Percentiles rank a stretch among this genome's conserved stretches.
These are phyloP conservation scores for Coelopa pilipes DNA, from an alignment of 2,888 invertebrate genomes.

Conservation along the genomic window DNA sequence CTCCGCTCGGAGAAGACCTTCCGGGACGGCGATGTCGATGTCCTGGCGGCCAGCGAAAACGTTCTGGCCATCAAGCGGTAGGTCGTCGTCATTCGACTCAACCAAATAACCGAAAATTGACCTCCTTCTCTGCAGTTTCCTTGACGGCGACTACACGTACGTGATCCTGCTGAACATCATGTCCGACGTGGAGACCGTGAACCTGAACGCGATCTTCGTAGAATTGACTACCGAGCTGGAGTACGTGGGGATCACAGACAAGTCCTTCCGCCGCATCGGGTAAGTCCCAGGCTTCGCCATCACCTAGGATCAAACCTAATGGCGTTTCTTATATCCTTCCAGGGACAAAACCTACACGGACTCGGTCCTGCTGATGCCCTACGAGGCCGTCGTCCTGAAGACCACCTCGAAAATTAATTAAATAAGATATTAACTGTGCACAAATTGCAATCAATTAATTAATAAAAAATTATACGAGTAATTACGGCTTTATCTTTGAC, in stretches of 20 bases:
- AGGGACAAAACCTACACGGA: conserved; percentile 55
- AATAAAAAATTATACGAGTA: too few relatives aligned
- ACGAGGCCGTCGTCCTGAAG: conserved; percentile 59
- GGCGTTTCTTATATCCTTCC: conserved; percentile 20
- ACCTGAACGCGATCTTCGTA: conserved; percentile 58
- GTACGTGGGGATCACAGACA: conserved; percentile 57
- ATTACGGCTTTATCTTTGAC: too few relatives aligned
- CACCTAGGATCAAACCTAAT: too few relatives aligned
- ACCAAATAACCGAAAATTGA: too few relatives aligned
- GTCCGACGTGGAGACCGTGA: conserved; percentile 59
- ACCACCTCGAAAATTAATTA: conserved; percentile 37
- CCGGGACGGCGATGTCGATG: conserved; percentile 69
- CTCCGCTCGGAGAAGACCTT: conserved; percentile 68
- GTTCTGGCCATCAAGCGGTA: conserved; percentile 68
- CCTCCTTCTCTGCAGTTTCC: conserved; percentile 47
- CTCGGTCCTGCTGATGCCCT: conserved; percentile 56
- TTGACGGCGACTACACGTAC: conserved; percentile 55
- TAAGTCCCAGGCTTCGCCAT: conserved; percentile 43
- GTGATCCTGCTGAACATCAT: conserved; percentile 68
- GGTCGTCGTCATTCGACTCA: conserved; percentile 13
- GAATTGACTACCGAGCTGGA: conserved; percentile 49
- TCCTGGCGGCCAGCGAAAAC: conserved; percentile 58
- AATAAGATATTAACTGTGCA: too few relatives aligned
- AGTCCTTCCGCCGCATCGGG: conserved; percentile 56
- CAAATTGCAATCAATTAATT: too few relatives aligned